phyloP scores from a whole-genome alignment of 2,113 vertebrate genomes.

The mouse (Mus musculus) region DNA sequence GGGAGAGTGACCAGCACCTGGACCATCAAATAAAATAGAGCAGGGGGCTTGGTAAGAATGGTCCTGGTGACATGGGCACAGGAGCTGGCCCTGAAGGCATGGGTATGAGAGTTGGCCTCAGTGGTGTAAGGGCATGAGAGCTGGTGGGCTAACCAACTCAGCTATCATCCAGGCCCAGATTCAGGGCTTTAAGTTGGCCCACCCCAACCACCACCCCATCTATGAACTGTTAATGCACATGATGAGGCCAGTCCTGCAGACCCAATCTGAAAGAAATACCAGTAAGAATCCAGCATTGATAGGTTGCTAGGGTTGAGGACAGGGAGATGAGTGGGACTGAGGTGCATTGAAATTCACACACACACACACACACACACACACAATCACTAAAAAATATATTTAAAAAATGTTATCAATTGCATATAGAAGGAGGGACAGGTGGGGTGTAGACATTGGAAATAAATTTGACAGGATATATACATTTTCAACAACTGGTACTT shows the following conservation, averaged over 20 bases:
- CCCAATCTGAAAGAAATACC: no score
- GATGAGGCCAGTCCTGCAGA: neutral
- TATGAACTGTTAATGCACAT: neutral
- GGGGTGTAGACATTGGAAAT: neutral
- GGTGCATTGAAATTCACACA: neutral
- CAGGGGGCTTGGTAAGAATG: neutral
- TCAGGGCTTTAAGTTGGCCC: neutral
- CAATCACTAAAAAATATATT: no score
- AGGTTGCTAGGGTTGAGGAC: neutral
- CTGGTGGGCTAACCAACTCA: neutral
- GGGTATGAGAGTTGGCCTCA: neutral
- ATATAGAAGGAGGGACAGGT: neutral
- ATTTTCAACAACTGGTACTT: neutral
- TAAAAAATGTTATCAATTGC: neutral
- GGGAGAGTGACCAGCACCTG: neutral
- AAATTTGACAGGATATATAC: neutral
- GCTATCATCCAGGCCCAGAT: neutral
- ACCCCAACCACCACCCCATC: neutral
- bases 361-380: no score
- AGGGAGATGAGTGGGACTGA: neutral
- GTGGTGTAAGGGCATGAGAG: neutral
- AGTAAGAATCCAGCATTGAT: neutral
- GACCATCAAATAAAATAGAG: neutral
- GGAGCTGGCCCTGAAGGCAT: neutral
- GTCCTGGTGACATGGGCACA: neutral